phyloP scores from a whole-genome alignment of 2,888 invertebrate genomes.

The Antheraea assamensis region DNA sequence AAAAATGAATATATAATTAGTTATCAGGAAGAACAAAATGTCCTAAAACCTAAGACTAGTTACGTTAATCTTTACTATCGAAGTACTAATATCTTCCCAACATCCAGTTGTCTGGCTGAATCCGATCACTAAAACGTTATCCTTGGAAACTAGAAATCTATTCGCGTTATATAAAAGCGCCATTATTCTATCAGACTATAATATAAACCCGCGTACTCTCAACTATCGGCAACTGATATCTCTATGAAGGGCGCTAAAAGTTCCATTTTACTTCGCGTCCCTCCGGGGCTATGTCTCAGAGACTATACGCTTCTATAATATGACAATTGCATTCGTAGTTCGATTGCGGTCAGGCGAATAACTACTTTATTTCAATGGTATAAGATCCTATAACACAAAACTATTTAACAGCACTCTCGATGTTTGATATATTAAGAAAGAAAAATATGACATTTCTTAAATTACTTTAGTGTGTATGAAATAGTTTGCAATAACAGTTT shows the following conservation, averaged over 20 bases:
- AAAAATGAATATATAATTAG: no score
- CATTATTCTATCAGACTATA: conserved; percentile 18
- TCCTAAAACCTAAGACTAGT: not conserved
- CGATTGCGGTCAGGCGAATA: conserved; percentile 5
- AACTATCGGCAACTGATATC: conserved; percentile 32
- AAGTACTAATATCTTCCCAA: no score
- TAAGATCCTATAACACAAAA: not conserved
- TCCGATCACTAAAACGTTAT: not conserved
- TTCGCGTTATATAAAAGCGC: not conserved
- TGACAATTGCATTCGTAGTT: conserved; percentile 31
- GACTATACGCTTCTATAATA: conserved; percentile 1
- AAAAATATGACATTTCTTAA: conserved; percentile 43
- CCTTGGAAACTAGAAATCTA: not conserved
- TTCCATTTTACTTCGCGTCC: conserved; percentile 32
- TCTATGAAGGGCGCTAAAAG: conserved; percentile 39
- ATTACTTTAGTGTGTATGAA: not conserved
- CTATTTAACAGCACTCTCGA: conserved; percentile 27
- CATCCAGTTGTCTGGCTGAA: not conserved
- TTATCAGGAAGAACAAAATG: no score
- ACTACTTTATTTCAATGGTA: not conserved
- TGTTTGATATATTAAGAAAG: conserved; percentile 42
- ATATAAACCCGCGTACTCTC: conserved; percentile 19
- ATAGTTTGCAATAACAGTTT: not conserved
- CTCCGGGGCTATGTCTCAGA: conserved; percentile 35
- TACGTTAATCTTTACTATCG: no score